Base-by-base conservation (phyloP, 2,797 vertebrate genomes). In the Antrozous pallidus region DNA sequence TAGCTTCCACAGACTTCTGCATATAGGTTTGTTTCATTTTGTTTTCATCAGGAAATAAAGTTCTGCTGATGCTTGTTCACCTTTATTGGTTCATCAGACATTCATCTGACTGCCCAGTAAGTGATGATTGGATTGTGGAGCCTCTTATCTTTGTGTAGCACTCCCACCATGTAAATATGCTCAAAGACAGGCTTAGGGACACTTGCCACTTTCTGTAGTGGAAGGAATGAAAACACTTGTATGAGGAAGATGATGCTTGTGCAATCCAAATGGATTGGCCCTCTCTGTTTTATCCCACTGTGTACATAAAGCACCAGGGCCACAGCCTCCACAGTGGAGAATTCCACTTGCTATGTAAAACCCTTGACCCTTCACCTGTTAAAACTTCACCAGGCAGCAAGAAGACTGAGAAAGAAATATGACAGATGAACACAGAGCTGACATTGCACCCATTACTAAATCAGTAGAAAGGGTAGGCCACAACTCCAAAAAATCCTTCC, bases 351-450 rank as follows among this genome's bases (percentile, higher is more conserved):
- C 40, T 31, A 0, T 20, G 5, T 8, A 47, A 65, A 58, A 71
- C 17, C 58, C 65, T n/a, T 31, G 33, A 31, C 56, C 49, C 77
- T 93, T 93, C 18, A 3, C 88, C 36, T 31, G 10, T 51, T 58
- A 28, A 71, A 47, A 33, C 18, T 47, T 56, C 58, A 51, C 70
- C 74, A 79, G 36, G 33, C 42, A 78, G 47, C 61, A 31, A 56
- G 42, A 51, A n/a, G 82, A 33, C 93, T 36, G 78, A 80, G 79
- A 58, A 54, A 51, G 71, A 95, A 70, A 74, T 31, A 17, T 40
- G 69, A 51, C 11, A 8, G 71, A 45, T 20, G 81, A 36, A 22
- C 87, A 38, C 45, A 14, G 9, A 45, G 78, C 78, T 83, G 82
- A 20, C 45, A 42, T 28, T 17, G 38, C 12, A 38, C 71, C 36